Percentiles rank a stretch among this genome's conserved stretches.
These are phyloP conservation scores for Cnemophilus loriae DNA, from an alignment of 2,113 vertebrate genomes.

Conservation along the genomic window DNA sequence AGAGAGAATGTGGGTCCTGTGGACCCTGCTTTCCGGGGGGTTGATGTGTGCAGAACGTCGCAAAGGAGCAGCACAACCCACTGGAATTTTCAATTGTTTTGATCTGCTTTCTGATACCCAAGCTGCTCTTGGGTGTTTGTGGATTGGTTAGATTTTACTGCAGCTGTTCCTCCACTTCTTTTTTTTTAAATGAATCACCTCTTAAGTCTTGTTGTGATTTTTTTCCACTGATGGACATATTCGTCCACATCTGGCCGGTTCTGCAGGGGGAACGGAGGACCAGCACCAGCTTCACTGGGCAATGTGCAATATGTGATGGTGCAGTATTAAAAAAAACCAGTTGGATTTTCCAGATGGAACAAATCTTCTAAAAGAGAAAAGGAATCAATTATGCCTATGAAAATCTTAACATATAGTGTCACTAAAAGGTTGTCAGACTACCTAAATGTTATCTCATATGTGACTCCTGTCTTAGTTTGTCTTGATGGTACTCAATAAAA, in stretches of 20 bases:
- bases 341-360: not conserved
- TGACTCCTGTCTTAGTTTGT: not conserved
- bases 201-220: not conserved
- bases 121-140: not conserved
- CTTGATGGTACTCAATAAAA: not conserved
- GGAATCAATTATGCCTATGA: not conserved
- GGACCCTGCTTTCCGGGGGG: not conserved
- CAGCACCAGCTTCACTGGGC: not conserved
- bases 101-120: not conserved
- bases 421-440: not conserved
- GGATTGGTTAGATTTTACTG: not conserved
- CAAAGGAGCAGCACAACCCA: not conserved
- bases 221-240: not conserved
- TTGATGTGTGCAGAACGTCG: rapidly evolving
- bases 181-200: not conserved
- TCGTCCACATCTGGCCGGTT: not conserved
- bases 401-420: not conserved
- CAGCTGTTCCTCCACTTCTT: not conserved
- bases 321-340: not conserved
- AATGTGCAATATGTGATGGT: not conserved
- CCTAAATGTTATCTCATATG: not conserved
- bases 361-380: not conserved
- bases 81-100: not conserved
- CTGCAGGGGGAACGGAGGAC: not conserved
- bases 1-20: rapidly evolving